A percentile compares a stretch with the other conserved stretches of the same genome.
Conservation (phyloP, 2,888 invertebrate species). For the Scaptomyza parva region DNA sequence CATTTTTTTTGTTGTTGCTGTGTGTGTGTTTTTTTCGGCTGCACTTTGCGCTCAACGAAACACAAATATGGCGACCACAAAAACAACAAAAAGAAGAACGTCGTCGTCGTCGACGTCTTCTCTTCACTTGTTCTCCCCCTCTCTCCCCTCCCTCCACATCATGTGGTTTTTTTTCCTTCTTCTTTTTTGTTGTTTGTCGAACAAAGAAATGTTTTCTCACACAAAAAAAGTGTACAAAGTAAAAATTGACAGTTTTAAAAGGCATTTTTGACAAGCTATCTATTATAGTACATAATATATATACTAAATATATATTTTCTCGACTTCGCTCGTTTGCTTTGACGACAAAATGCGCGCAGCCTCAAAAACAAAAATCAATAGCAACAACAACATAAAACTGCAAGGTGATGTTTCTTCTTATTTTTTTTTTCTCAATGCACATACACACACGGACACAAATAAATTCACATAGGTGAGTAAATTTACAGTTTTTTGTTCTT, state of each 20-base stretch:
- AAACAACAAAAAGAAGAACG: slow-evolving; percentile 3
- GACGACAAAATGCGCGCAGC: slow-evolving; percentile 57
- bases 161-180: slow-evolving; percentile 45
- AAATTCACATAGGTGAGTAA: no score
- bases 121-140: slow-evolving; percentile 18
- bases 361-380: slow-evolving; percentile 61
- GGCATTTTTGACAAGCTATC: neutral
- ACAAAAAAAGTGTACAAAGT: neutral
- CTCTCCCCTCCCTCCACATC: no score
- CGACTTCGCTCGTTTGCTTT: slow-evolving; percentile 22
- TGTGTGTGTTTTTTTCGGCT: slow-evolving; percentile 31
- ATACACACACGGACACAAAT: no score
- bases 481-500: slow-evolving; percentile 6
- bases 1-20: slow-evolving; percentile 16
- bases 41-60: slow-evolving; percentile 43
- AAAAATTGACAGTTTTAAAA: slow-evolving; percentile 4
- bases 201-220: slow-evolving; percentile 22
- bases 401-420: slow-evolving; percentile 46
- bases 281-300: neutral
- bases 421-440: slow-evolving; percentile 7
- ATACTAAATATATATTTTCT: slow-evolving; percentile 5
- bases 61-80: slow-evolving; percentile 48
- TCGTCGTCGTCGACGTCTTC: slow-evolving; percentile 24
- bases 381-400: slow-evolving; percentile 13
- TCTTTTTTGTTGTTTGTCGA: slow-evolving; percentile 8